Base-by-base conservation (phyloP, 2,888 invertebrate genomes). In the Helleia helle region DNA sequence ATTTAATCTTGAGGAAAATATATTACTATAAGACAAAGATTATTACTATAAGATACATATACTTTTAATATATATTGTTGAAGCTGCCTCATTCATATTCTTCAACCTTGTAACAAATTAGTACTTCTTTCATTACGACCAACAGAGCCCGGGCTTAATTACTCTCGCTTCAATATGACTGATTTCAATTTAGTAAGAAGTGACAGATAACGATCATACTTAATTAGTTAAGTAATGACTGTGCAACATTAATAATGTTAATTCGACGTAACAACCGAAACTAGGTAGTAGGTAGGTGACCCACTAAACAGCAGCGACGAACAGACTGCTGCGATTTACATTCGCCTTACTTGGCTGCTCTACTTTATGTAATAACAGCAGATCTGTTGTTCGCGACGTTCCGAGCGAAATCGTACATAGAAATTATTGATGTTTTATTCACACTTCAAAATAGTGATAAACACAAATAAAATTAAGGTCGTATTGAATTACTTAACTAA, bases 51-150 rank as follows among this genome's bases (percentile, higher is more conserved):
- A n/a, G n/a, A n/a, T n/a, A n/a, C n/a, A n/a, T n/a, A n/a, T n/a
- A n/a, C n/a, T n/a, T n/a, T 4, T 18, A 3, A 18, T 12, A 18
- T 15, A 15, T 12, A 34, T 22, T 27, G 27, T 18, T 8, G 34
- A 34, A 3, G 18, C 34, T 44, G 42, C 48, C 43, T 50, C 46
- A 48, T 48, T 46, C 46, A 43, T 43, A 47, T 43, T 48, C 44
- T 41, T 46, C 43, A 44, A 48, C 49, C 44, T 48, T 46, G 36
- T 43, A 42, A 42, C 44, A 27, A 46, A 45, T 43, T 42, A 41
- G 41, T 40, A 29, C 40, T 37, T 43, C 34, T 38, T 41, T 22
- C 34, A 34, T 22, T 22, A 34, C 9, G 12, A 11, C 31, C 18
- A 18, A n/a, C 18, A 18, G 18, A 22, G 34, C 17, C 34, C 17